phyloP scores from a whole-genome alignment of 37 sponge, comb jelly and placozoan species.

The Bolinopsis microptera region DNA sequence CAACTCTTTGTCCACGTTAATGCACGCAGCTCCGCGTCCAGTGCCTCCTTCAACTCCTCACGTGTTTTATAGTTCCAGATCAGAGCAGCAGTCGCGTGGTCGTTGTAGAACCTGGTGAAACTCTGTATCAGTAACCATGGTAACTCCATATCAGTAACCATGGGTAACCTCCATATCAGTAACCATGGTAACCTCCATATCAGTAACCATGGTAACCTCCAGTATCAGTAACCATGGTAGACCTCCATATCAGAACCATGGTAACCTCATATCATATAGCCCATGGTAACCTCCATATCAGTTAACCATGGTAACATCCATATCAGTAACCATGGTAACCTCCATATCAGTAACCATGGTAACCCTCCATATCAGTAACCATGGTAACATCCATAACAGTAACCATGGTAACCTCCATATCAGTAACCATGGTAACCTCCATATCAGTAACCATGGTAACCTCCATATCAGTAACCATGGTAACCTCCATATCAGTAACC shows the following conservation, averaged over 20 bases:
- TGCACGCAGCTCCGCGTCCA: slow-evolving; percentile 90
- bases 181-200: not conserved
- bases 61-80: slow-evolving; percentile 99
- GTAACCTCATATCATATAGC: no score
- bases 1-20: slow-evolving; percentile 95
- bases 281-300: not conserved
- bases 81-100: slow-evolving; percentile 88
- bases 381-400: no score
- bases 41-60: slow-evolving; percentile 94
- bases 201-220: no score
- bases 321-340: not conserved
- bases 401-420: not conserved
- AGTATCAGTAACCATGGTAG: not conserved
- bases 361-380: not conserved
- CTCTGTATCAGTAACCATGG: not conserved
- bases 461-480: not conserved
- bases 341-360: not conserved
- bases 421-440: not conserved
- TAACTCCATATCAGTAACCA: no score
- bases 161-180: no score
- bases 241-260: not conserved
- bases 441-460: not conserved
- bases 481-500: no score
- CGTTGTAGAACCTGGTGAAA: slow-evolving; percentile 81
- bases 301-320: not conserved